phyloP scores from a whole-genome alignment of 2,113 vertebrate species.

The Sclerurus mexicanus region DNA sequence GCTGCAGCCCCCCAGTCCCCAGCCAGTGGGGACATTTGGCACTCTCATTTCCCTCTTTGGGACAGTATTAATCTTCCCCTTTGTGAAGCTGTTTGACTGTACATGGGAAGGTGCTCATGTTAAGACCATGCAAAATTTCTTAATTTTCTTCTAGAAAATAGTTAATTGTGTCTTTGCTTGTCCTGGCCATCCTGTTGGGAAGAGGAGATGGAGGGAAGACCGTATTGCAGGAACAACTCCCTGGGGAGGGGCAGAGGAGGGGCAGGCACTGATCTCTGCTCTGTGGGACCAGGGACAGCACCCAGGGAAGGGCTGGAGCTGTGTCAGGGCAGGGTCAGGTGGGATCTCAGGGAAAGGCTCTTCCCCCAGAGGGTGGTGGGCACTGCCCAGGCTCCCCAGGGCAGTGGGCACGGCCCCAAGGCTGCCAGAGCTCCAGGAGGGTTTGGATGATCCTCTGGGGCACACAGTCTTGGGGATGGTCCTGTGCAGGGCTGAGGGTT shows the following conservation, averaged over 20 bases:
- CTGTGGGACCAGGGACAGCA: not conserved
- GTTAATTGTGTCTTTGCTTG: not conserved
- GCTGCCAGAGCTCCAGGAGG: not conserved
- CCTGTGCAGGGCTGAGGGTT: not conserved
- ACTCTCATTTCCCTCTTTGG: not conserved
- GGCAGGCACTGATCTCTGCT: not conserved
- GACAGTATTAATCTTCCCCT: not conserved
- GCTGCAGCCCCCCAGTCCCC: not conserved
- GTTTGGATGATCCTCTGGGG: not conserved
- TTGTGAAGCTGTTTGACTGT: not conserved
- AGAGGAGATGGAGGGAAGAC: not conserved
- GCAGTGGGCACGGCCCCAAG: not conserved
- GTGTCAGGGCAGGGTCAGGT: not conserved
- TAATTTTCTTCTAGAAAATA: not conserved
- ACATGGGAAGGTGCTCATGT: not conserved
- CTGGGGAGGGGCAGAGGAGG: not conserved
- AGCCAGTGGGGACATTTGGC: not conserved
- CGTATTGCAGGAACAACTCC: not conserved
- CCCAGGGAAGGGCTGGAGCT: not conserved
- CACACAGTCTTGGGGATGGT: not conserved
- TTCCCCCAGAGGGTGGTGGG: not conserved
- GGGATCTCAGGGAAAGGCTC: not conserved
- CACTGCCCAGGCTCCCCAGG: not conserved
- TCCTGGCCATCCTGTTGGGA: not conserved
- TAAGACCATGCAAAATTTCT: not conserved